Evolutionary conservation across 2,113 vertebrate genomes (phyloP).

Genomic region (Sturnus vulgaris): DNA sequence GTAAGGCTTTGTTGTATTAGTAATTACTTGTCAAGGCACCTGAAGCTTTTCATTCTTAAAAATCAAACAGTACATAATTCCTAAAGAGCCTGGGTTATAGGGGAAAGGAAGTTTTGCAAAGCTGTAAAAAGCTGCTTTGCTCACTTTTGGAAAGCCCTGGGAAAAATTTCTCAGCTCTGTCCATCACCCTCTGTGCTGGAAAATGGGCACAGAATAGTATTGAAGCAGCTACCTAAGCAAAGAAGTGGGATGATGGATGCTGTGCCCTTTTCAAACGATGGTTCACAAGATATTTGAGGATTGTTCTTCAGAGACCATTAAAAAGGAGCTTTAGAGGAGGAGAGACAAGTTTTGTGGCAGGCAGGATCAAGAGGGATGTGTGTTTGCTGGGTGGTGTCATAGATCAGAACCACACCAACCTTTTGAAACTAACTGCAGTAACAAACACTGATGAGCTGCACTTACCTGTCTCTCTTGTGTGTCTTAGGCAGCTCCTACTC

Average conservation of each 20-base stretch:
- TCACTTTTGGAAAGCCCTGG: neutral
- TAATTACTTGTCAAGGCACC: neutral
- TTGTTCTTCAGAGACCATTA: conserved; percentile 47
- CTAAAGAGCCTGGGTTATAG: neutral
- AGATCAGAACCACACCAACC: conserved; percentile 37
- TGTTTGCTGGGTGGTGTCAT: conserved; percentile 13
- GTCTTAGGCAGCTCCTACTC: neutral
- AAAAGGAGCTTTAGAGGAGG: conserved; percentile 29
- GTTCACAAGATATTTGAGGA: conserved; percentile 24
- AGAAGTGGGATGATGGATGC: conserved; percentile 38
- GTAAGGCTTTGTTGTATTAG: conserved; percentile 15
- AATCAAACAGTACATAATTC: neutral
- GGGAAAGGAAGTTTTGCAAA: neutral
- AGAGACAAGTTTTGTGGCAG: neutral
- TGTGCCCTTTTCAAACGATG: conserved; percentile 37
- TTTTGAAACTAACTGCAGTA: conserved; percentile 41
- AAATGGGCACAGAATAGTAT: neutral
- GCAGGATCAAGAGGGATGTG: conserved; percentile 33
- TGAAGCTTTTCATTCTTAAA: conserved; percentile 14
- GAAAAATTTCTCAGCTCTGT: neutral
- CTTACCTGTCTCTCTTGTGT: neutral
- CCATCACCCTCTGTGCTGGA: neutral
- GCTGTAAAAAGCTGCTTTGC: neutral
- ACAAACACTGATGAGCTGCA: neutral
- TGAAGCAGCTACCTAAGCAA: conserved; percentile 3